Evolutionary conservation across 2,113 vertebrate species (phyloP), one percentile per base, ranked within the genome.

Genomic region (Neolamprologus tretocephalus): DNA sequence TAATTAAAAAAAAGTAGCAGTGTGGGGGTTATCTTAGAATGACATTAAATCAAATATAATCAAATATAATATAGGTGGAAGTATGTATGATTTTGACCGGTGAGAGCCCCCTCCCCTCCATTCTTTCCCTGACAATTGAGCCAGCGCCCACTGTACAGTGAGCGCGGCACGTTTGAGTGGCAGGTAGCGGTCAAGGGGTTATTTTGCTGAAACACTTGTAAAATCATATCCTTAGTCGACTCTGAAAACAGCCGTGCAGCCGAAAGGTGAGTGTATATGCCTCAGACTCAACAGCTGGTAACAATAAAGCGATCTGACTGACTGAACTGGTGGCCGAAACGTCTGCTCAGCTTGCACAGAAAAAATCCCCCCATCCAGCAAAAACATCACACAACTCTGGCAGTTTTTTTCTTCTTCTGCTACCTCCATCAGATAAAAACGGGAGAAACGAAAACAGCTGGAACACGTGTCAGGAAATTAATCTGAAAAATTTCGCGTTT

Each of bases 261-360:
- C 82, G 75, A 92, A 95, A 96, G 94, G 94, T 96, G 93, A 94
- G 92, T 93, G 91, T 82, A 14, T 83, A 45, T 83, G 92, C 89
- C 89, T 87, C 83, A 94, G 91, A 94, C 87, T 88, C 86, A 92
- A 96, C 96, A 96, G 96, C 95, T 97, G 96, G 95, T 95, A 95
- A 96, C 95, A 96, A 97, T 97, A 96, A 97, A 93, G 93, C 88
- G 85, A 95, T 89, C 92, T 91, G 92, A 95, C 94, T 92, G 93
- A 91, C 92, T 95, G 94, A 96, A 95, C 94, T 89, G 94, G 95
- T 95, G 95, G 95, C 95, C 93, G 93, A 94, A 95, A 93, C 91
- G 95, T 95, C 95, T 96, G 95, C 94, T 95, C 93, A 93, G 94
- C 94, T 95, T 95, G 95, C 95, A 94, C 89, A 93, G 92, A 96